Conservation (phyloP, 2,113 vertebrate genomes). For the Muntiacus muntjak region DNA sequence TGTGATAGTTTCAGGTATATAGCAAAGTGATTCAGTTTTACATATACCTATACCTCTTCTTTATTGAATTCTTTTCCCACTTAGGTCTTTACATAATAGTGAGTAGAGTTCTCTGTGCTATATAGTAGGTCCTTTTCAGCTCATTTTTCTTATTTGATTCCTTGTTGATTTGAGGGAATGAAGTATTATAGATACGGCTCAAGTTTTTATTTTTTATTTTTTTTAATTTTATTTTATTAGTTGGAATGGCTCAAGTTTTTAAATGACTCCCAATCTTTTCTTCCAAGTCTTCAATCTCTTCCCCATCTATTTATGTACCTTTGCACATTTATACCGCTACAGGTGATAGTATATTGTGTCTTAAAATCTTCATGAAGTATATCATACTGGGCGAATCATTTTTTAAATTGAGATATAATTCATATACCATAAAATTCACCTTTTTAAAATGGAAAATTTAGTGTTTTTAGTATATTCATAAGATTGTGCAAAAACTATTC, state of each 20-base stretch:
- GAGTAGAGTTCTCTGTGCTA: neutral
- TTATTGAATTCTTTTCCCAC: neutral
- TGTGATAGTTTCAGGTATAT: neutral
- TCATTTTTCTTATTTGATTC: neutral
- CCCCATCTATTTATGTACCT: neutral
- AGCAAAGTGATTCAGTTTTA: neutral
- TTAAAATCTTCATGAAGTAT: conserved; percentile 6
- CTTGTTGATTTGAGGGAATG: conserved; percentile 7
- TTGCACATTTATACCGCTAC: neutral
- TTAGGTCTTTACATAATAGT: neutral
- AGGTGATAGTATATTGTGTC: neutral
- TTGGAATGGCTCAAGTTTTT: neutral
- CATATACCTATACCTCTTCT: neutral
- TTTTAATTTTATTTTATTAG: too few species aligned
- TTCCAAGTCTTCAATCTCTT: neutral
- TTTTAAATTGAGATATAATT: neutral
- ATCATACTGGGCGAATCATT: neutral
- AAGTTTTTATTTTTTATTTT: neutral
- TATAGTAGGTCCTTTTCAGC: neutral
- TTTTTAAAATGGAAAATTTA: neutral
- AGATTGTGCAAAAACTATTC: neutral
- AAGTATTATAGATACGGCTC: neutral
- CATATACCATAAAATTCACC: neutral
- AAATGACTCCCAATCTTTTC: conserved; percentile 1
- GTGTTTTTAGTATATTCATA: neutral